These are phyloP conservation scores for Lamellibrachia luymesi DNA, from an alignment of 1,140 invertebrate genomes.

Conservation along the genomic window DNA sequence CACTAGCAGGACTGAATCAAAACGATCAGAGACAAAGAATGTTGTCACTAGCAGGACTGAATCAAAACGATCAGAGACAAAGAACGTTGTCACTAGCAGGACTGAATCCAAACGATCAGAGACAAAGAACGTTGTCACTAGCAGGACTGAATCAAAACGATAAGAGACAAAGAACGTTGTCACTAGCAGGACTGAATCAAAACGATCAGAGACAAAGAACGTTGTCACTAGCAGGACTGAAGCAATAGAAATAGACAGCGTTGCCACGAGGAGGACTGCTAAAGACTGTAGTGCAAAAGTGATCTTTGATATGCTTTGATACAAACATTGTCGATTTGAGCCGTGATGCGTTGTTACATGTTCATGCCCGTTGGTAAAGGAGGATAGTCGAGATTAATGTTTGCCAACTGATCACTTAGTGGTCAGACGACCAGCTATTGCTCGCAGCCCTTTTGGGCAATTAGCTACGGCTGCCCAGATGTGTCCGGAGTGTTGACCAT, in stretches of 20 bases:
- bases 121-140: too few species aligned
- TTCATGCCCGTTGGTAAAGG: not conserved
- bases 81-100: too few species aligned
- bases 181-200: not conserved
- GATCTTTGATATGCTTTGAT: not conserved
- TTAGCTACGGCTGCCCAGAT: not conserved
- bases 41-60: too few species aligned
- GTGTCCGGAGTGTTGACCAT: not conserved
- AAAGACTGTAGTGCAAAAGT: not conserved
- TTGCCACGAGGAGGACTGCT: not conserved
- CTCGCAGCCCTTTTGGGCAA: not conserved
- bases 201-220: not conserved
- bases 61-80: too few species aligned
- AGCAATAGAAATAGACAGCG: too few species aligned
- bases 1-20: not conserved
- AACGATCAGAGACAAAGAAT: not conserved
- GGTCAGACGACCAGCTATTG: not conserved
- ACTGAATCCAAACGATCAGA: too few species aligned
- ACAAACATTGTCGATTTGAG: not conserved
- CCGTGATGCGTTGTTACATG: too few species aligned
- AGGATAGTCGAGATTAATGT: not conserved
- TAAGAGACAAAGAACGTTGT: not conserved
- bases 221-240: not conserved
- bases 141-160: too few species aligned
- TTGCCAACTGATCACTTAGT: not conserved